A percentile compares a stretch with the other conserved stretches of the same genome.
Evolutionary conservation across 1,140 invertebrate genomes (phyloP).

Genomic region (Stegodyphus dumicola): DNA sequence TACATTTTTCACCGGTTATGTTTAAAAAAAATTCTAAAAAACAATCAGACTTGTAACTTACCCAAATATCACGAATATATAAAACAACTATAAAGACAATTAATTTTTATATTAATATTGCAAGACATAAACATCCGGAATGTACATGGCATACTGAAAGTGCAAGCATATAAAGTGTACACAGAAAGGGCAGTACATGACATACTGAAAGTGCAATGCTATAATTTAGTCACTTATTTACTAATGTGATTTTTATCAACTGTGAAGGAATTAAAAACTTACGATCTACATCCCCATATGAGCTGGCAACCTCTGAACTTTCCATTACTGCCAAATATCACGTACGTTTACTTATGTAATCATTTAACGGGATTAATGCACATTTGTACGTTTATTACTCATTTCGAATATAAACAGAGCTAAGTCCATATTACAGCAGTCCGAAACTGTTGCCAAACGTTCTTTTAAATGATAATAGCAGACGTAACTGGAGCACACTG

Average conservation of each 20-base stretch:
- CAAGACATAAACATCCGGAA: neutral
- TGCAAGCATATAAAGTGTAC: too few species aligned
- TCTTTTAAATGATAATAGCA: constrained; percentile 3
- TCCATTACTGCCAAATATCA: constrained; percentile 8
- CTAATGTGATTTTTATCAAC: too few species aligned
- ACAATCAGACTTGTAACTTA: too few species aligned
- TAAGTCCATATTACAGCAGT: constrained; percentile 53
- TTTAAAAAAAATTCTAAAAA: too few species aligned
- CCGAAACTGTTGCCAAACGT: constrained; percentile 44
- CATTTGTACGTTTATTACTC: neutral
- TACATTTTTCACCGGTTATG: too few species aligned
- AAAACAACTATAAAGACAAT: too few species aligned
- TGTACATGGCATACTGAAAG: neutral
- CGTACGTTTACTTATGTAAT: neutral
- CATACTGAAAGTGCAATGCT: neutral
- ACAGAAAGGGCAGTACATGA: too few species aligned
- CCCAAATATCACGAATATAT: too few species aligned
- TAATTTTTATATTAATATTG: too few species aligned
- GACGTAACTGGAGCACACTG: neutral
- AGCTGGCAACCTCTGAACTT: constrained; percentile 24
- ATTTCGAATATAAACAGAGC: constrained; percentile 43
- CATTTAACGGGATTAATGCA: neutral
- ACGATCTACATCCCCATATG: constrained; percentile 42
- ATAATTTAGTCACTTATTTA: neutral
- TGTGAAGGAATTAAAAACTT: neutral